phyloP scores from a whole-genome alignment of 2,888 invertebrate species.

The Ophraella communa region DNA sequence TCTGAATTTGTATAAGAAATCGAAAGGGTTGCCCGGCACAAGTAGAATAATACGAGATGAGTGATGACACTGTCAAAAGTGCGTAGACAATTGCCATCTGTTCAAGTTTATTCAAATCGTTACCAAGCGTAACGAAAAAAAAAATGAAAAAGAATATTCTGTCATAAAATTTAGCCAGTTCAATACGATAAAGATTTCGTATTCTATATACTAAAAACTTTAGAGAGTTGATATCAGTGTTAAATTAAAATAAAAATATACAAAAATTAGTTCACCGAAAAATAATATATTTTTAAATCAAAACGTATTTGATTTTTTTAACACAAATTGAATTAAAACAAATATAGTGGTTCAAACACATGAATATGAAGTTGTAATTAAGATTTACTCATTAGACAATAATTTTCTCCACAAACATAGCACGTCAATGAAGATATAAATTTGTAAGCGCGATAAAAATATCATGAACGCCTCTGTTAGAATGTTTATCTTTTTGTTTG shows the following conservation, averaged over 20 bases:
- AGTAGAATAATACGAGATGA: conserved; percentile 47
- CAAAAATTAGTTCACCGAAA: too few relatives aligned
- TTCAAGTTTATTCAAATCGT: conserved; percentile 35
- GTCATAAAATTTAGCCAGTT: conserved; percentile 12
- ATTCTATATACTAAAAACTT: too few relatives aligned
- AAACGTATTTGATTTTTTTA: too few relatives aligned
- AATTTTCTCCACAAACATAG: background rate
- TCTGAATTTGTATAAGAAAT: conserved; percentile 55
- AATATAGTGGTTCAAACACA: too few relatives aligned
- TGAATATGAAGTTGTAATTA: too few relatives aligned
- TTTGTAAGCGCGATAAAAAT: background rate
- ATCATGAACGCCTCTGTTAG: background rate
- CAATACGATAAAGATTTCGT: background rate
- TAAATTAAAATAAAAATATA: too few relatives aligned
- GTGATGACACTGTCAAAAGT: conserved; percentile 52
- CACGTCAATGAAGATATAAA: background rate
- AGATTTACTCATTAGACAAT: background rate
- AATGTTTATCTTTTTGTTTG: background rate
- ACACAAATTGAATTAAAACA: too few relatives aligned
- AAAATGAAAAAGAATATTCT: conserved; percentile 14
- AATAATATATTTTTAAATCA: too few relatives aligned
- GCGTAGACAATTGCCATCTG: conserved; percentile 39
- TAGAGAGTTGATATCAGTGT: too few relatives aligned
- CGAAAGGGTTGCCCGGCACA: conserved; percentile 44
- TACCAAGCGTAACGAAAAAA: conserved; percentile 5